Evolutionary conservation across 1,140 invertebrate species (phyloP).

Genomic region (Zaprionus capensis): DNA sequence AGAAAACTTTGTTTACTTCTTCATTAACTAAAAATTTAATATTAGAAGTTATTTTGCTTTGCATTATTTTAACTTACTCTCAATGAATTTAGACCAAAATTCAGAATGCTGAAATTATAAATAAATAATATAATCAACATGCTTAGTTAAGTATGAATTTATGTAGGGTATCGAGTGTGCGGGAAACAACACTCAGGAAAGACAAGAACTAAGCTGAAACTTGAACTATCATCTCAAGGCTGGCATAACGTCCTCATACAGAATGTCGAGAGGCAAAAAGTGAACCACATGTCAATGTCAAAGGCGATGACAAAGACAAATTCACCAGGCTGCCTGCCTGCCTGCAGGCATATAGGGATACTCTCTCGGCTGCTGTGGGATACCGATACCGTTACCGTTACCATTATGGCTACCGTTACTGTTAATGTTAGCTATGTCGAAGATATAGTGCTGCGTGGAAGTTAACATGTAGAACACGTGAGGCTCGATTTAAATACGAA

Average conservation of each 20-base stretch:
- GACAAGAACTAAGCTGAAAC: not conserved
- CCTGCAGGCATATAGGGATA: not conserved
- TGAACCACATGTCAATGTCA: conserved; percentile 77
- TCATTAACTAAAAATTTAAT: not conserved
- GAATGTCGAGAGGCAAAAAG: conserved; percentile 33
- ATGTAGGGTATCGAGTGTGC: not conserved
- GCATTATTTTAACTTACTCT: too few species aligned
- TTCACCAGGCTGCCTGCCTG: conserved; percentile 29
- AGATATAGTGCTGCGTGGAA: conserved; percentile 18
- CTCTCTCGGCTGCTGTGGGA: conserved; percentile 3
- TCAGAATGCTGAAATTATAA: too few species aligned
- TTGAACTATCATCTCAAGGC: conserved; percentile 23
- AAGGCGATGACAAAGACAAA: conserved; percentile 78
- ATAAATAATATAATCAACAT: not conserved
- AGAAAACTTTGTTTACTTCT: too few species aligned
- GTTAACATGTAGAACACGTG: conserved; percentile 10
- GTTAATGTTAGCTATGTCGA: conserved; percentile 9
- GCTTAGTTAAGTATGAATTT: not conserved
- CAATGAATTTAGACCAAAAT: too few species aligned
- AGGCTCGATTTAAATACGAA: conserved; percentile 59
- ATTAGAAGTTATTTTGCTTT: not conserved
- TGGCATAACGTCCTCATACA: conserved; percentile 17
- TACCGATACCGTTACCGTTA: conserved; percentile 14
- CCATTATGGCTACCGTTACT: conserved; percentile 5
- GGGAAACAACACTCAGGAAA: not conserved